Percentiles rank a stretch among this genome's conserved stretches.
Evolutionary conservation across 1,140 invertebrate genomes (phyloP).

Genomic region (Lamellibrachia luymesi): DNA sequence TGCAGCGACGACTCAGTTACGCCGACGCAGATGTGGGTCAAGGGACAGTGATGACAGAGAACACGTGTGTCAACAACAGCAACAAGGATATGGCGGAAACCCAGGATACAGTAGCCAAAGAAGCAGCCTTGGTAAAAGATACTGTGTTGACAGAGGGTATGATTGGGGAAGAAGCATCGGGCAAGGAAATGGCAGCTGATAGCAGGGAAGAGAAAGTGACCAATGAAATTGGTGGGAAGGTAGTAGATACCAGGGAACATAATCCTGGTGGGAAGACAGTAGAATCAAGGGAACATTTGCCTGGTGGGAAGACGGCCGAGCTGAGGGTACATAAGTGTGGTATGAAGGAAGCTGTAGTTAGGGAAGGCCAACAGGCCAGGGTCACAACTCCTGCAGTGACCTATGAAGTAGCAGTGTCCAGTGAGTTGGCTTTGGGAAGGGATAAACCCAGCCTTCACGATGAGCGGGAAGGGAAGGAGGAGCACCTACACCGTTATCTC

Average conservation of each 20-base stretch:
- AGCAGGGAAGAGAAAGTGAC: not conserved
- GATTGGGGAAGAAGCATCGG: not conserved
- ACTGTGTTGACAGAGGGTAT: not conserved
- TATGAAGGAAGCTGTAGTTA: not conserved
- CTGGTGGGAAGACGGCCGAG: not conserved
- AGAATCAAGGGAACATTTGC: not conserved
- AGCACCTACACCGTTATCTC: conserved; percentile 14
- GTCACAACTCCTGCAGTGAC: not conserved
- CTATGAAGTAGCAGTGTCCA: not conserved
- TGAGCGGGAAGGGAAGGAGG: conserved; percentile 21
- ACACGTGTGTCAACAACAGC: too few species aligned
- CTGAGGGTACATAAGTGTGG: not conserved
- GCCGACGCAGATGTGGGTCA: not conserved
- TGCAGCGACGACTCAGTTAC: conserved; percentile 13
- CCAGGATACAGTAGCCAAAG: not conserved
- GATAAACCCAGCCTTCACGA: not conserved
- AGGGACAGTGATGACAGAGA: not conserved
- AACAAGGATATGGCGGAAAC: not conserved
- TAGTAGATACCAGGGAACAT: not conserved
- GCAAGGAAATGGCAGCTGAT: not conserved
- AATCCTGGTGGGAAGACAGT: not conserved
- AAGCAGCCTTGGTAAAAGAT: not conserved
- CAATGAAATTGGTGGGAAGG: not conserved
- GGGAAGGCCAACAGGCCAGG: not conserved
- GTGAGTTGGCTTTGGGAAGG: not conserved